Base-by-base conservation (phyloP, 2,888 invertebrate genomes). In the Xylota segnis region DNA sequence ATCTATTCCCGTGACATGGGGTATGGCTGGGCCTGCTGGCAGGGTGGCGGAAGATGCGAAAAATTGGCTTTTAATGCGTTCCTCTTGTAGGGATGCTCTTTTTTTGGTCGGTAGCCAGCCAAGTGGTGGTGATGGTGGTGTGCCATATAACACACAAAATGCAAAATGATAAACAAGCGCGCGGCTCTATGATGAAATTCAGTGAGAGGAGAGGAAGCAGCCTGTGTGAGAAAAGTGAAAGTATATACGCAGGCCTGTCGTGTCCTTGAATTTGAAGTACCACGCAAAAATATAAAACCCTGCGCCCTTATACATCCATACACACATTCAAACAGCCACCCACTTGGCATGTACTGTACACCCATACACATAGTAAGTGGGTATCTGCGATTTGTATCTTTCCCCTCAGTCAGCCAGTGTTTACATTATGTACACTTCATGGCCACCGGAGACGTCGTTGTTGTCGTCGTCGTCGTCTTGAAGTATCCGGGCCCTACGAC, bases 201-300 rank as follows among this genome's bases (percentile, higher is more conserved):
- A 27, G 63, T 34, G 50, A 27, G 63, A 43, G 50, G 37, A 29
- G 34, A n/a, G n/a, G n/a, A n/a, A n/a, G n/a, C n/a, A n/a, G n/a
- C n/a, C 14, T 34, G 34, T 14, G 18, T 16, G 52, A 50, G 27
- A 37, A 71, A 61, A 70, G 56, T 61, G 56, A 70, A 68, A 68
- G 50, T 47, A 43, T 27, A 63, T 14, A 23, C 32, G 14, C 7
- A 59, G 10, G 43, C 32, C 9, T 43, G 59, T 29, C 5, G 54
- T 78, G 78, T 78, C 78, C 78, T 78, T 78, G 78, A 78, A 78
- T 61, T 52, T 61, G 43, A 77, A 68, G 77, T 68, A 27, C 61
- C 63, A 78, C 45, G 50, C 45, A 63, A 50, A 58, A 37, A 7
- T 12, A 34, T 59, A 16, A 14, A 52, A 29, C 27, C 10, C n/a